Conservation (phyloP, 2,113 vertebrate genomes). For the Patagioenas fasciata region DNA sequence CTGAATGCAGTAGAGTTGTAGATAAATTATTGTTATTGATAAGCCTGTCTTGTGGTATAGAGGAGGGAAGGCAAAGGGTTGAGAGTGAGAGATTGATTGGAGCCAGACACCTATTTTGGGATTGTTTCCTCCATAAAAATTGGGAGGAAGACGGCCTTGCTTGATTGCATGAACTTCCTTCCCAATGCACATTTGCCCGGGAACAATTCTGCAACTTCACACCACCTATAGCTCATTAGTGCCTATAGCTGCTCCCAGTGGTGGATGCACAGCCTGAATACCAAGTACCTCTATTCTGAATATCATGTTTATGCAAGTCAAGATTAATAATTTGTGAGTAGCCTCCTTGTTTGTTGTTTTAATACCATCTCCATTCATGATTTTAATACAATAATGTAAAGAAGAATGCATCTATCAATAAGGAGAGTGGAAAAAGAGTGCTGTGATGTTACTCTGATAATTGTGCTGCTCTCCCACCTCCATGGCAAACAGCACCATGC, state of each 20-base stretch:
- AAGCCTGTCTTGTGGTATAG: neutral
- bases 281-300: neutral
- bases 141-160: neutral
- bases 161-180: neutral
- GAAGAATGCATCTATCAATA: neutral
- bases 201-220: neutral
- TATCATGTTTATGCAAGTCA: neutral
- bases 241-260: conserved; percentile 6
- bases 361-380: neutral
- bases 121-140: neutral
- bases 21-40: neutral
- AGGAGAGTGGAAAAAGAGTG: neutral
- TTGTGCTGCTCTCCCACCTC: neutral
- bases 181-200: neutral
- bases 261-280: conserved; percentile 2
- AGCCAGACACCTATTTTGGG: neutral
- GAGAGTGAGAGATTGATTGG: neutral
- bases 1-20: neutral
- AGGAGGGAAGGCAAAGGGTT: neutral
- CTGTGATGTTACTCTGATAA: neutral
- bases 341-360: neutral
- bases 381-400: neutral
- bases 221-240: conserved; percentile 24
- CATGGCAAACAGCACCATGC: neutral
- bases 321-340: neutral